These are phyloP conservation scores for Ctenodactylus gundi DNA, from an alignment of 2,113 vertebrate species.

Conservation along the genomic window DNA sequence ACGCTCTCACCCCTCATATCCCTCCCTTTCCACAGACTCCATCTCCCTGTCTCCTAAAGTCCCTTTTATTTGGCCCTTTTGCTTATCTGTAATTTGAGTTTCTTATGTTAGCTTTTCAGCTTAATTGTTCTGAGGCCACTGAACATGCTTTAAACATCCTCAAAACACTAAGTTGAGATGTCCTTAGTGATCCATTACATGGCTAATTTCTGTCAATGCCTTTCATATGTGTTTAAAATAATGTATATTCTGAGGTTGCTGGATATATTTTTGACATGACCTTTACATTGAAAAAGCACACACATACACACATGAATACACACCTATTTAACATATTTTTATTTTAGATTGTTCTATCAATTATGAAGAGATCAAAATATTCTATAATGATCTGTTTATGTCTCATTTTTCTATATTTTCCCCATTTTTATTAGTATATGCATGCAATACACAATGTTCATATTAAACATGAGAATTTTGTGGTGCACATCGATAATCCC, in stretches of 20 bases:
- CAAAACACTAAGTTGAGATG: not conserved
- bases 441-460: too few species aligned
- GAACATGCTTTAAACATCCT: not conserved
- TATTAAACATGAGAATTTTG: too few species aligned
- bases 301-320: too few species aligned
- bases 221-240: constrained; percentile 1
- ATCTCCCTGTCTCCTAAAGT: too few species aligned
- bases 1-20: too few species aligned
- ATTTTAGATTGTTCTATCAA: not conserved
- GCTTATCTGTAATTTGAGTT: too few species aligned
- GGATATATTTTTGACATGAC: not conserved
- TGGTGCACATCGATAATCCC: too few species aligned
- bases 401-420: too few species aligned
- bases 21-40: too few species aligned
- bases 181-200: not conserved
- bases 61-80: too few species aligned
- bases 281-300: not conserved
- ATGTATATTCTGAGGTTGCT: not conserved
- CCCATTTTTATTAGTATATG: too few species aligned
- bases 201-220: not conserved
- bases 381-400: not conserved
- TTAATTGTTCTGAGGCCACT: not conserved
- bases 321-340: not conserved
- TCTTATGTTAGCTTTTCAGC: too few species aligned
- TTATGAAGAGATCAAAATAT: constrained; percentile 4